Conservation (phyloP, 2,113 vertebrate genomes). For the Perca flavescens region DNA sequence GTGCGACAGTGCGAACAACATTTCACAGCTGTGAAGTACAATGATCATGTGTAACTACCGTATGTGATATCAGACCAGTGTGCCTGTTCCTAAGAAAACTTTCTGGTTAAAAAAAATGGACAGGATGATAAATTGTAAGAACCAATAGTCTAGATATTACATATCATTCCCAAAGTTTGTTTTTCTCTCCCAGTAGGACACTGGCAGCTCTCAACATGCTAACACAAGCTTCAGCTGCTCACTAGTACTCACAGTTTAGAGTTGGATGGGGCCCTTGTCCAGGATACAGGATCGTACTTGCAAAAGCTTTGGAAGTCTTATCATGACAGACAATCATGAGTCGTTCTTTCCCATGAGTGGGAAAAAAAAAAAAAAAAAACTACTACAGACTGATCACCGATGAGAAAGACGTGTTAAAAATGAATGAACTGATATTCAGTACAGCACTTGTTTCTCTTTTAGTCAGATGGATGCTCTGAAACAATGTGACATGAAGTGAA, state of each 20-base stretch:
- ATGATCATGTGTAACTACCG: background rate
- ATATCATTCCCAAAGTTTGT: constrained; percentile 51
- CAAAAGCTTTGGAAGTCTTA: constrained; percentile 44
- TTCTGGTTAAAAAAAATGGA: constrained; percentile 22
- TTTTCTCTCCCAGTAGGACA: constrained; percentile 61
- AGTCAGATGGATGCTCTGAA: constrained; percentile 1
- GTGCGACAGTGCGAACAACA: background rate
- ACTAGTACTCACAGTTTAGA: constrained; percentile 51
- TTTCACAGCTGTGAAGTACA: background rate
- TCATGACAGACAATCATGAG: constrained; percentile 46
- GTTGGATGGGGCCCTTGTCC: constrained; percentile 61
- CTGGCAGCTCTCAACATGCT: constrained; percentile 68
- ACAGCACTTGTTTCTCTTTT: constrained; percentile 1
- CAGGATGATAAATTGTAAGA: constrained; percentile 36
- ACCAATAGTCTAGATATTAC: constrained; percentile 38
- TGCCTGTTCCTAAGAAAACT: constrained; percentile 3
- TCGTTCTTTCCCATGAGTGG: constrained; percentile 38
- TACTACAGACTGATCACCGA: background rate
- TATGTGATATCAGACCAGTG: background rate
- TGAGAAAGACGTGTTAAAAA: background rate
- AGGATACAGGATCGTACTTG: constrained; percentile 64
- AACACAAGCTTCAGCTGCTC: constrained; percentile 70
- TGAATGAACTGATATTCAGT: constrained; percentile 4
- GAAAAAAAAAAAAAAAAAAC: background rate
- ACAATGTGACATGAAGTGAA: background rate